These are phyloP conservation scores for Apoderus coryli DNA, from an alignment of 2,888 invertebrate genomes.

Conservation along the genomic window DNA sequence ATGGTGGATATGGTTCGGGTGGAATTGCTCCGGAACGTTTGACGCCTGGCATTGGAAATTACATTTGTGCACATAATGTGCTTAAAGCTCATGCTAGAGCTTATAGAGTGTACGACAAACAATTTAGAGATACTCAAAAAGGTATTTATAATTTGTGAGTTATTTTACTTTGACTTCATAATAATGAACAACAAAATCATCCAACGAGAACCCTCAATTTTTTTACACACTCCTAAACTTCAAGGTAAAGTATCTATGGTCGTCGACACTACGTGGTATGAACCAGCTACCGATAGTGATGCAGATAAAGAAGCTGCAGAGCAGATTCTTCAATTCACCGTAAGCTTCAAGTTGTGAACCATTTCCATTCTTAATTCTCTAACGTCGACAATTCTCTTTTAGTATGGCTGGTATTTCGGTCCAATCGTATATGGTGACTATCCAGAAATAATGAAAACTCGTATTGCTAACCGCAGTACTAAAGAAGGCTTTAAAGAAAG, in stretches of 20 bases:
- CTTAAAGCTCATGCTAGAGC: conserved; percentile 53
- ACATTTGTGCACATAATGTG: conserved; percentile 47
- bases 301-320: conserved; percentile 46
- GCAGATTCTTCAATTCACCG: conserved; percentile 38
- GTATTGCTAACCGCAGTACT: conserved; percentile 16
- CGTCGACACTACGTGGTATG: conserved; percentile 45
- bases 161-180: too few species aligned
- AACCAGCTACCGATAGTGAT: conserved; percentile 38
- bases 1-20: conserved; percentile 37
- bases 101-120: conserved; percentile 46
- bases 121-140: conserved; percentile 39
- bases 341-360: too few species aligned
- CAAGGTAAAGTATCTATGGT: conserved; percentile 33
- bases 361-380: too few species aligned
- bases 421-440: conserved; percentile 19
- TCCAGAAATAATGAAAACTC: conserved; percentile 17
- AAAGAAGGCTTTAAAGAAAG: conserved; percentile 18
- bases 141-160: too few species aligned
- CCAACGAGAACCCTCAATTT: too few species aligned
- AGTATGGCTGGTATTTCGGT: conserved; percentile 15
- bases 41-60: conserved; percentile 44
- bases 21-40: conserved; percentile 39
- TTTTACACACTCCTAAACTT: too few species aligned
- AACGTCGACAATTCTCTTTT: neutral
- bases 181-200: too few species aligned